Evolutionary conservation across 2,888 invertebrate genomes (phyloP).

Genomic region (Perithous albicinctus): DNA sequence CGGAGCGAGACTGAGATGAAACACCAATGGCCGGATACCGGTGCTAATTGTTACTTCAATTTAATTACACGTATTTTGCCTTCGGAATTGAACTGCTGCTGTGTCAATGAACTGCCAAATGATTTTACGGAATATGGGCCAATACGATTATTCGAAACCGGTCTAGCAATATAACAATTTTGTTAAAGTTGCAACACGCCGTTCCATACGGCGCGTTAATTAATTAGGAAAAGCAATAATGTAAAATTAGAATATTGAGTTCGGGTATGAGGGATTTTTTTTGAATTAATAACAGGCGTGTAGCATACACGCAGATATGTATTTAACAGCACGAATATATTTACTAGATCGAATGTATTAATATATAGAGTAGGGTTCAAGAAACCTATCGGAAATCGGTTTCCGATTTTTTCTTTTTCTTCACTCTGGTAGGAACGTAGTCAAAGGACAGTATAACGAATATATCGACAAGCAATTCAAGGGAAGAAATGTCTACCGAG

Average conservation of each 20-base stretch:
- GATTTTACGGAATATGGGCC: background rate
- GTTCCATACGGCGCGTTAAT: background rate
- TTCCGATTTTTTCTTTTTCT: background rate
- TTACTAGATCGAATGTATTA: too few species aligned
- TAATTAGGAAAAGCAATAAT: background rate
- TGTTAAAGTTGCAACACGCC: background rate
- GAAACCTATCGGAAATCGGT: background rate
- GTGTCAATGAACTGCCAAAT: background rate
- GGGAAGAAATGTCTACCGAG: background rate
- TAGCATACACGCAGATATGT: too few species aligned
- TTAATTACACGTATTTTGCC: conserved; percentile 54
- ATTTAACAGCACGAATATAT: too few species aligned
- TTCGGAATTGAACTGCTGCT: conserved; percentile 34
- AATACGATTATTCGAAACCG: background rate
- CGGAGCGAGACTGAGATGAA: conserved; percentile 21
- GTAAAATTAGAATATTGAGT: background rate
- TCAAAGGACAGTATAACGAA: background rate
- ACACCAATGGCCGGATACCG: conserved; percentile 28
- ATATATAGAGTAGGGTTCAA: too few species aligned
- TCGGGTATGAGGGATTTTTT: too few species aligned
- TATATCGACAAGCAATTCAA: background rate
- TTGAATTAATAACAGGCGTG: too few species aligned
- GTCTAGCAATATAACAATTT: background rate
- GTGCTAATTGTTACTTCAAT: conserved; percentile 68
- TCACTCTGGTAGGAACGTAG: background rate